These are phyloP conservation scores for Paratilapia polleni DNA, from an alignment of 2,113 vertebrate genomes.

Conservation along the genomic window DNA sequence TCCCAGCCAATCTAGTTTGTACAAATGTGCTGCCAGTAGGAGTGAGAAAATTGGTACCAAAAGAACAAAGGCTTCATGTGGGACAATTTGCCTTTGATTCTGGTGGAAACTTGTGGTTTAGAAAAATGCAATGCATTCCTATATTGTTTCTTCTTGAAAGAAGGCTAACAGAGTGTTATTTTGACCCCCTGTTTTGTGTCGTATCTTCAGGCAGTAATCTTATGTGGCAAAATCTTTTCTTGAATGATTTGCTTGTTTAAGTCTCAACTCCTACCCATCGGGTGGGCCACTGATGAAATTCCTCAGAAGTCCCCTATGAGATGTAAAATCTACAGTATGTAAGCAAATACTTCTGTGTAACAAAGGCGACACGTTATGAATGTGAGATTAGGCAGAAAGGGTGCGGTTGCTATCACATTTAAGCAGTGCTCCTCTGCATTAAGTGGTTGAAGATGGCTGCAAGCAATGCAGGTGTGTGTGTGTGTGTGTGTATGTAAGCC, in stretches of 20 bases:
- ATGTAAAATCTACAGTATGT: constrained; percentile 63
- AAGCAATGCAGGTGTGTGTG: constrained; percentile 77
- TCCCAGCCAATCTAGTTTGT: constrained; percentile 47
- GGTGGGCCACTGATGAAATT: constrained; percentile 58
- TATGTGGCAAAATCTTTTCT: constrained; percentile 62
- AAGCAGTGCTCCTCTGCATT: constrained; percentile 75
- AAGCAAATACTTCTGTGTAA: constrained; percentile 64
- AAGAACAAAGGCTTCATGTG: constrained; percentile 52
- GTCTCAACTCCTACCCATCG: constrained; percentile 50
- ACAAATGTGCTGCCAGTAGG: constrained; percentile 34
- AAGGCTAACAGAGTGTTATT: constrained; percentile 25
- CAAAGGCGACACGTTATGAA: constrained; percentile 66
- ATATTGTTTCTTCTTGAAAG: constrained; percentile 7
- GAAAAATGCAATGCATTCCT: neutral
- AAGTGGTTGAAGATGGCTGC: constrained; percentile 76
- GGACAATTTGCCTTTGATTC: constrained; percentile 44
- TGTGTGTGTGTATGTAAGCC: constrained; percentile 30
- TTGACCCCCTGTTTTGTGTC: constrained; percentile 52
- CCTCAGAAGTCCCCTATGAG: constrained; percentile 62
- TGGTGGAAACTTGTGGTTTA: neutral
- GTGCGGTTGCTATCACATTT: constrained; percentile 65
- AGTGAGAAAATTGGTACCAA: constrained; percentile 20
- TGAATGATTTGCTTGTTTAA: constrained; percentile 70
- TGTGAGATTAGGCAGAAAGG: constrained; percentile 68
- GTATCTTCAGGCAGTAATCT: constrained; percentile 54